Conservation (phyloP, 2,888 invertebrate genomes). For the Eupithecia insigniata region DNA sequence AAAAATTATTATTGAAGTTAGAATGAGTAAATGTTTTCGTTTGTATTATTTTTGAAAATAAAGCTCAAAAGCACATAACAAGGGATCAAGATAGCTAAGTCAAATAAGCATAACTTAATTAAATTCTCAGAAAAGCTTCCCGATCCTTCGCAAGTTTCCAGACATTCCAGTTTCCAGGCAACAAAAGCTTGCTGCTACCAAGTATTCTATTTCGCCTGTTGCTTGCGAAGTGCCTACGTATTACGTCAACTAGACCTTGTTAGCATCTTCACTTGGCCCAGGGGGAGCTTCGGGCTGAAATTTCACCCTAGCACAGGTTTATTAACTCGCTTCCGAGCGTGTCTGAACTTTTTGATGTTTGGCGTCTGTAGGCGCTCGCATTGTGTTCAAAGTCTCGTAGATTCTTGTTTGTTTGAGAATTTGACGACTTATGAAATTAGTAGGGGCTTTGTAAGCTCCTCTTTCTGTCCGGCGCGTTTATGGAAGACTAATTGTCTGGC, state of each 20-base stretch:
- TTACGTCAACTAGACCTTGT: slow-evolving; percentile 7
- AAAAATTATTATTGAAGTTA: not conserved
- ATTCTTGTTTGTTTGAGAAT: not conserved
- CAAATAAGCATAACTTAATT: not conserved
- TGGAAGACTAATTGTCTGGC: not conserved
- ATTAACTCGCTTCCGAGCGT: slow-evolving; percentile 14
- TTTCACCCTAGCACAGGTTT: slow-evolving; percentile 5
- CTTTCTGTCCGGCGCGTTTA: not conserved
- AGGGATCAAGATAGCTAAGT: not conserved
- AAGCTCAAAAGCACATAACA: not conserved
- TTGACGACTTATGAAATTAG: not conserved
- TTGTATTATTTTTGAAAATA: not conserved
- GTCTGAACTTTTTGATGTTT: slow-evolving; percentile 10
- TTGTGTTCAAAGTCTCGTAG: slow-evolving; percentile 9
- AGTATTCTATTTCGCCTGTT: slow-evolving; percentile 26
- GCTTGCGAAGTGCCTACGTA: slow-evolving; percentile 21
- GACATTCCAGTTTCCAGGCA: no score
- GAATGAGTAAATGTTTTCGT: not conserved
- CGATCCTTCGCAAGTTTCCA: not conserved
- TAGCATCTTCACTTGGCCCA: not conserved
- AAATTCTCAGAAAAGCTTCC: not conserved
- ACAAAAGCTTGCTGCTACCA: not conserved
- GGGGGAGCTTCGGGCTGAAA: not conserved
- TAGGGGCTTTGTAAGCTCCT: not conserved
- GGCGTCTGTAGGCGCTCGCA: not conserved